phyloP scores from a whole-genome alignment of 1,140 invertebrate species.

The Drosophila ironensis region DNA sequence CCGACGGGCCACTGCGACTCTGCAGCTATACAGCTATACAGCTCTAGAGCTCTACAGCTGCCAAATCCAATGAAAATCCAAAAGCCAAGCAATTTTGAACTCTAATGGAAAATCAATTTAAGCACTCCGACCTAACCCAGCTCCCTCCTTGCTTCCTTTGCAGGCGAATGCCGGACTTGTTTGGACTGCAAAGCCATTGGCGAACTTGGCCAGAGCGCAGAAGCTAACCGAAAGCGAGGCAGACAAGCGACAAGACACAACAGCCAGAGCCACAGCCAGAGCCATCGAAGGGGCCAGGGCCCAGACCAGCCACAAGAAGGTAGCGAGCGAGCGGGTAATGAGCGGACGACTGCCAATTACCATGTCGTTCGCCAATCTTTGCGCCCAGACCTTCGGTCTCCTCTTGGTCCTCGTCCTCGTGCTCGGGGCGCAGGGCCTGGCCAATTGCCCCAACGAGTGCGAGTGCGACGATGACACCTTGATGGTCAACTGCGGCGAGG shows the following conservation, averaged over 20 bases:
- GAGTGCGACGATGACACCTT: conserved; percentile 94
- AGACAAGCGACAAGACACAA: conserved; percentile 6
- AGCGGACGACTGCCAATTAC: conserved; percentile 70
- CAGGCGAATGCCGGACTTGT: conserved; percentile 72
- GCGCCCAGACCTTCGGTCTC: conserved; percentile 17
- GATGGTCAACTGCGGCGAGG: conserved; percentile 92
- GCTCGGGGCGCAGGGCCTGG: conserved; percentile 68
- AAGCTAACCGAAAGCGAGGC: conserved; percentile 50
- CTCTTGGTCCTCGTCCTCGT: conserved; percentile 14
- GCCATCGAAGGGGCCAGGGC: too few species aligned
- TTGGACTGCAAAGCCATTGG: conserved; percentile 71
- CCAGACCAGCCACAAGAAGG: conserved; percentile 16
- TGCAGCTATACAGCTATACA: too few species aligned
- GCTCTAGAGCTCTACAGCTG: too few species aligned
- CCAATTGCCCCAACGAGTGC: conserved; percentile 90
- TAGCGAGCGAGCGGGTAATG: conserved; percentile 25
- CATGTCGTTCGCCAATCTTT: conserved; percentile 56
- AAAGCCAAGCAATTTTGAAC: conserved; percentile 74
- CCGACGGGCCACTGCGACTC: conserved; percentile 40
- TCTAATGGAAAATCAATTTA: conserved; percentile 80
- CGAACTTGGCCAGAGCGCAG: conserved; percentile 77
- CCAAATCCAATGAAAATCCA: conserved; percentile 76
- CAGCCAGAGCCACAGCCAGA: neutral
- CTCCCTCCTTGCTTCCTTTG: conserved; percentile 23
- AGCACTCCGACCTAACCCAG: conserved; percentile 22